Evolutionary conservation across 2,888 invertebrate genomes (phyloP).

Genomic region (Aelia acuminata): DNA sequence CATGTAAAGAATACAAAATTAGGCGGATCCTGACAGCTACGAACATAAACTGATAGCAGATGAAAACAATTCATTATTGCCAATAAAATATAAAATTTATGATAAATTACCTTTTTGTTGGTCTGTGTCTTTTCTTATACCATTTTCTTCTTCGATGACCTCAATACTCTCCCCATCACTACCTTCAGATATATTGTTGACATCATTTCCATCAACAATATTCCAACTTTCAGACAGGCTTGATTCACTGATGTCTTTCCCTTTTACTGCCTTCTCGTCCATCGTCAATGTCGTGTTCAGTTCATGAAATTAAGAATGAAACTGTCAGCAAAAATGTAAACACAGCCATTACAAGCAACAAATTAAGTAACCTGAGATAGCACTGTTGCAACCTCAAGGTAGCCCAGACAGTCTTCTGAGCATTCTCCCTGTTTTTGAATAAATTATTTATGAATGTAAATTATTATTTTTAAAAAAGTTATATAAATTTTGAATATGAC

Average conservation of each 20-base stretch:
- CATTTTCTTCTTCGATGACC: slow-evolving; percentile 55
- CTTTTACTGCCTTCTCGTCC: not conserved
- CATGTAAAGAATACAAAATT: not conserved
- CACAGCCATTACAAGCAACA: slow-evolving; percentile 26
- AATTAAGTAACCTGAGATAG: slow-evolving; percentile 24
- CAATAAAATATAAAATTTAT: not conserved
- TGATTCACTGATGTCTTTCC: not conserved
- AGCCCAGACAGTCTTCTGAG: not conserved
- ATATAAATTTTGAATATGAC: not conserved
- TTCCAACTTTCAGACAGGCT: slow-evolving; percentile 53
- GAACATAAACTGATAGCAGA: not conserved
- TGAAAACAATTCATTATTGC: not conserved
- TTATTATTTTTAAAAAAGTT: too few species aligned
- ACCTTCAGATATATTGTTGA: slow-evolving; percentile 46
- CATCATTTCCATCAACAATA: slow-evolving; percentile 42
- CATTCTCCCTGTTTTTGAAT: not conserved
- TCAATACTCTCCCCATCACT: slow-evolving; percentile 61
- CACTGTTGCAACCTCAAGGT: slow-evolving; percentile 1
- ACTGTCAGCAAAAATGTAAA: slow-evolving; percentile 45
- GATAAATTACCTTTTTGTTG: slow-evolving; percentile 16
- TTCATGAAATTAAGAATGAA: slow-evolving; percentile 33
- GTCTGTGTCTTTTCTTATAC: not conserved
- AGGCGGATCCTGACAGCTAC: not conserved
- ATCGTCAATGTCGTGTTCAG: slow-evolving; percentile 4
- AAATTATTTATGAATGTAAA: not conserved